Evolutionary conservation across 1,140 invertebrate genomes (phyloP).

Genomic region (Thalassaphorura encarpata): DNA sequence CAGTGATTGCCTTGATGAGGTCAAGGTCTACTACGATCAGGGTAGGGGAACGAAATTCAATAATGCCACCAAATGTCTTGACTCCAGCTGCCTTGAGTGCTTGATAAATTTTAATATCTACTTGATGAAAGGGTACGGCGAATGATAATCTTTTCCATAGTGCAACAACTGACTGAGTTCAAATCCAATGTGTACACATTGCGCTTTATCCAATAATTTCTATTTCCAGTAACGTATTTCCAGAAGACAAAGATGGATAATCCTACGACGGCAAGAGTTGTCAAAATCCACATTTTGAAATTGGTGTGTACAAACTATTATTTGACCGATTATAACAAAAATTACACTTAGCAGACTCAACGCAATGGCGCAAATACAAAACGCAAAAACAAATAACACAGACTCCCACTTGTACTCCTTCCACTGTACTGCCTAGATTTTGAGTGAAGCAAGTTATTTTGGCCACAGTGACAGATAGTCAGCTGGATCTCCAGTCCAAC

Average conservation of each 20-base stretch:
- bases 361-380: too few relatives aligned
- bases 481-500: too few relatives aligned
- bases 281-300: conserved; percentile 43
- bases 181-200: not conserved
- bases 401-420: too few relatives aligned
- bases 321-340: too few relatives aligned
- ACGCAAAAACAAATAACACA: too few relatives aligned
- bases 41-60: not conserved
- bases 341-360: too few relatives aligned
- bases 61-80: not conserved
- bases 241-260: not conserved
- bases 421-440: too few relatives aligned
- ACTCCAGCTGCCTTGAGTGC: not conserved
- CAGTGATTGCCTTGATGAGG: conserved; percentile 33
- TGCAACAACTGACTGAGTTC: not conserved
- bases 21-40: not conserved
- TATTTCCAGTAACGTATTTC: conserved; percentile 22
- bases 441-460: too few relatives aligned
- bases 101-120: not conserved
- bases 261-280: conserved; percentile 35
- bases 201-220: not conserved
- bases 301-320: conserved; percentile 40
- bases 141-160: not conserved
- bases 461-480: too few relatives aligned
- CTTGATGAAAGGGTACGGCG: not conserved